Conservation (phyloP, 2,888 invertebrate genomes). For the Dendrolimus houi region DNA sequence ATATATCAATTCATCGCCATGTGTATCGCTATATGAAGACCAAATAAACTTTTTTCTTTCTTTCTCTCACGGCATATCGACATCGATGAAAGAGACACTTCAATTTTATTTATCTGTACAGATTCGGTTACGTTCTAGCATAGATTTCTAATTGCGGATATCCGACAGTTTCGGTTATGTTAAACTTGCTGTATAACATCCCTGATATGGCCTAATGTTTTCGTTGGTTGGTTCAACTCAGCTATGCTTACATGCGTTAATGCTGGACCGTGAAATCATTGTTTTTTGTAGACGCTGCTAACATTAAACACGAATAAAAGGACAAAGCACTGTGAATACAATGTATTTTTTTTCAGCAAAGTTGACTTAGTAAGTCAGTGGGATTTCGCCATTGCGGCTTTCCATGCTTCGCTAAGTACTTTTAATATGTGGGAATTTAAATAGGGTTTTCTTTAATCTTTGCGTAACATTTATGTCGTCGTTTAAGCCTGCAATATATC, state of each 20-base stretch:
- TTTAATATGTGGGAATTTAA: slow-evolving; percentile 38
- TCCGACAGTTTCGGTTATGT: too few species aligned
- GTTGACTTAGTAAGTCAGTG: slow-evolving; percentile 58
- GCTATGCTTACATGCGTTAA: slow-evolving; percentile 74
- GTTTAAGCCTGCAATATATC: neutral
- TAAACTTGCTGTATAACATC: too few species aligned
- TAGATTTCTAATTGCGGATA: too few species aligned
- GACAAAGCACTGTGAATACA: slow-evolving; percentile 60
- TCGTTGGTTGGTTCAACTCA: slow-evolving; percentile 59
- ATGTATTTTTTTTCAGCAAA: slow-evolving; percentile 46
- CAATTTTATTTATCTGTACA: too few species aligned
- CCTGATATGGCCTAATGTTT: slow-evolving; percentile 41
- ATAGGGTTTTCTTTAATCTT: slow-evolving; percentile 17
- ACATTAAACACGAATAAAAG: slow-evolving; percentile 74
- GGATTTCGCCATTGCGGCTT: slow-evolving; percentile 48
- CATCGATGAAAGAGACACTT: too few species aligned
- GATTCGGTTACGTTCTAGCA: too few species aligned
- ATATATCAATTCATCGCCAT: too few species aligned
- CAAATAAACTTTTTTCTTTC: too few species aligned
- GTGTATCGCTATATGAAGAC: too few species aligned
- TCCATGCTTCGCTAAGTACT: slow-evolving; percentile 42
- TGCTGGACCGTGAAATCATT: slow-evolving; percentile 74
- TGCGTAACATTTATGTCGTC: slow-evolving; percentile 6
- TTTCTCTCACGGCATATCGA: too few species aligned
- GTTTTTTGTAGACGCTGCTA: slow-evolving; percentile 64